Evolutionary conservation across 1,140 invertebrate species (phyloP).

Genomic region (Sminthurides bifidus): DNA sequence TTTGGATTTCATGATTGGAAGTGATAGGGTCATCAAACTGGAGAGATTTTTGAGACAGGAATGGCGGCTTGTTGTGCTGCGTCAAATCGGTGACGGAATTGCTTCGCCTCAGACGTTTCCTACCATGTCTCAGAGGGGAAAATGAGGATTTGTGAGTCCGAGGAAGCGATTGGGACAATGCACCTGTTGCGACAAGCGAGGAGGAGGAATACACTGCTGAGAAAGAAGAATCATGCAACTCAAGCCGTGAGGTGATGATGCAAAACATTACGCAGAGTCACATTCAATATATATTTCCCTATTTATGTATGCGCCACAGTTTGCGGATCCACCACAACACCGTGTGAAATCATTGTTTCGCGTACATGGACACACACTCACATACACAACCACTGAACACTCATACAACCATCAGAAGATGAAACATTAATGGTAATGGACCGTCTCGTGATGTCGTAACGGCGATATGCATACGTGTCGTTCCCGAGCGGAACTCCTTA

Average conservation of each 20-base stretch:
- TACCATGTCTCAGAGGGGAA: constrained; percentile 27
- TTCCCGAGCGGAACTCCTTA: no score
- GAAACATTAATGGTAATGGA: no score
- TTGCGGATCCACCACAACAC: background rate
- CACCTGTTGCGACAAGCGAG: constrained; percentile 29
- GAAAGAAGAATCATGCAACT: constrained; percentile 30
- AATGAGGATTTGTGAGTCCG: constrained; percentile 28
- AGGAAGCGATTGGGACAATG: constrained; percentile 27
- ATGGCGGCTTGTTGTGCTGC: constrained; percentile 23
- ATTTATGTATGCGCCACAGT: background rate
- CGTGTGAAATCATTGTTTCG: no score
- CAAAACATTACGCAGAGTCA: background rate
- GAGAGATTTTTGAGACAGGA: constrained; percentile 29
- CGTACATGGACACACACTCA: no score
- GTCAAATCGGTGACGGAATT: constrained; percentile 30
- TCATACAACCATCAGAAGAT: no score
- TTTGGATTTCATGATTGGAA: constrained; percentile 59
- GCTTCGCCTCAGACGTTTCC: constrained; percentile 29
- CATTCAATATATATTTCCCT: background rate
- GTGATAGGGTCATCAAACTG: constrained; percentile 31
- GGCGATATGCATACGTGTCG: no score
- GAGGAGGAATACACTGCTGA: constrained; percentile 25
- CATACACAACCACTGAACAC: no score
- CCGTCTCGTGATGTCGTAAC: no score
- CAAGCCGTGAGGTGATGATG: constrained; percentile 26